Evolutionary conservation across 2,113 vertebrate genomes (phyloP).

Genomic region (Cottus gobio): DNA sequence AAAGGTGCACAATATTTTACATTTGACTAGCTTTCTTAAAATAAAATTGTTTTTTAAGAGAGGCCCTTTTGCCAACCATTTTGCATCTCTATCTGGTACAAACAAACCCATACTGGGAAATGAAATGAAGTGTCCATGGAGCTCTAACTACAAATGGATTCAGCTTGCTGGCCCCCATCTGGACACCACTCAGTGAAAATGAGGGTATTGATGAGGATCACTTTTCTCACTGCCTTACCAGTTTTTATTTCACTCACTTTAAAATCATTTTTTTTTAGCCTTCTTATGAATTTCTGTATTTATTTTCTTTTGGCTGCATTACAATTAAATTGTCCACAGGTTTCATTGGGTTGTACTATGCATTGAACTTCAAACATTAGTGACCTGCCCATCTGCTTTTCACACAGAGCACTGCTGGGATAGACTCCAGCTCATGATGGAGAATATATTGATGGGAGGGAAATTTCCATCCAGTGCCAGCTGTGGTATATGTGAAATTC

Average conservation of each 20-base stretch:
- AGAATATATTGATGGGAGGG: neutral
- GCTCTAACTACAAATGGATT: neutral
- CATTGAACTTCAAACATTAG: neutral
- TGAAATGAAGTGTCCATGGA: constrained; percentile 13
- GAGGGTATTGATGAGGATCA: neutral
- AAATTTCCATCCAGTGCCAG: neutral
- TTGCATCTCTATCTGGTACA: neutral
- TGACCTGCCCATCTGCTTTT: neutral
- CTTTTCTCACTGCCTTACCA: neutral
- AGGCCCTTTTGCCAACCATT: neutral
- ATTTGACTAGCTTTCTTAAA: constrained; percentile 1
- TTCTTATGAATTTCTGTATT: neutral
- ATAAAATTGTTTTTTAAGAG: constrained; percentile 20
- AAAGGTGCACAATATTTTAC: constrained; percentile 24
- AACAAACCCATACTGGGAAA: neutral
- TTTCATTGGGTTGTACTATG: neutral
- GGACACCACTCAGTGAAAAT: constrained; percentile 7
- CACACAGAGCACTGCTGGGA: neutral
- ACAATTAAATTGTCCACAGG: neutral
- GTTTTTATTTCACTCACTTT: neutral
- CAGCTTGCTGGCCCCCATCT: constrained; percentile 8
- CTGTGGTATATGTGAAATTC: neutral
- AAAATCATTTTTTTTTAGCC: neutral
- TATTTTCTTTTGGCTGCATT: neutral
- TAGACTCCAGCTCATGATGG: neutral